phyloP scores from a whole-genome alignment of 2,888 invertebrate genomes.

The Temnothorax ravouxi region DNA sequence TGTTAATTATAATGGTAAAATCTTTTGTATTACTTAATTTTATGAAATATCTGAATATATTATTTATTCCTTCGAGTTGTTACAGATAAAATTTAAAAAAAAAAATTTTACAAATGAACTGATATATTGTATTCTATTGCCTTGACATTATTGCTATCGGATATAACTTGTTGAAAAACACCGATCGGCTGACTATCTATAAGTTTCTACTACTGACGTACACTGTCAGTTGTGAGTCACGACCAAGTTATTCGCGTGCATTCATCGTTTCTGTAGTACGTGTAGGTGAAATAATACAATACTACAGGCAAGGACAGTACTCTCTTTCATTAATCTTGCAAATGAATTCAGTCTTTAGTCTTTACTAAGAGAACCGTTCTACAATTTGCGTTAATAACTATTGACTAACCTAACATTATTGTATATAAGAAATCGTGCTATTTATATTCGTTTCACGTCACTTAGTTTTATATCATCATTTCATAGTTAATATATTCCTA shows the following conservation, averaged over 20 bases:
- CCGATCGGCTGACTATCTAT: slow-evolving; percentile 28
- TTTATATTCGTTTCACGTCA: not conserved
- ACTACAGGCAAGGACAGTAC: not conserved
- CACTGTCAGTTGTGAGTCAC: slow-evolving; percentile 7
- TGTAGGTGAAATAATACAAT: slow-evolving; percentile 24
- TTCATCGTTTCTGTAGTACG: not conserved
- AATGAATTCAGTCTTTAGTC: slow-evolving; percentile 37
- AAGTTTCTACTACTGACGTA: slow-evolving; percentile 40
- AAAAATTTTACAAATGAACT: too few species aligned
- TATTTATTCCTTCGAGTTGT: too few species aligned
- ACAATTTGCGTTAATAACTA: slow-evolving; percentile 28
- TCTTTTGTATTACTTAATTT: too few species aligned
- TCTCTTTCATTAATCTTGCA: slow-evolving; percentile 37
- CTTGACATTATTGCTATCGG: too few species aligned
- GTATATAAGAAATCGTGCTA: not conserved
- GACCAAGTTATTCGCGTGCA: slow-evolving; percentile 28
- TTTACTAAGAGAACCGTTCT: not conserved
- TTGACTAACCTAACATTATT: slow-evolving; percentile 11
- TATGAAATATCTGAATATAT: too few species aligned
- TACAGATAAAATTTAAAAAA: too few species aligned
- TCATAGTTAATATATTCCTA: not conserved
- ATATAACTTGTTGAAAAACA: not conserved
- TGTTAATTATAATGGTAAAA: too few species aligned
- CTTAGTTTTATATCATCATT: not conserved
- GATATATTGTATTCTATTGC: too few species aligned